These are phyloP conservation scores for Aselliscus stoliczkanus DNA, from an alignment of 2,797 vertebrate genomes.

Conservation along the genomic window DNA sequence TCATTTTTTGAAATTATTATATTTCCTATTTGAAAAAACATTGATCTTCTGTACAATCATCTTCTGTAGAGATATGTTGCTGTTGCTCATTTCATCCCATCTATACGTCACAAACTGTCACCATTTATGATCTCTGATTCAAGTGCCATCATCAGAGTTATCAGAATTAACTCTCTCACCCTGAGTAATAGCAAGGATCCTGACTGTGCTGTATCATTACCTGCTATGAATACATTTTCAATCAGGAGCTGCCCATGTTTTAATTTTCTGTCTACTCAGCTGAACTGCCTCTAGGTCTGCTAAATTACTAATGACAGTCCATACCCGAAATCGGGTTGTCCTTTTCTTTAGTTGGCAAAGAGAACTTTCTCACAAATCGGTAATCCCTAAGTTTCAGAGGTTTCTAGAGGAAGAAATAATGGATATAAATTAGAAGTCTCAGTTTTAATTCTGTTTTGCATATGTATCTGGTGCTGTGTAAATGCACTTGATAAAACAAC, in stretches of 20 bases:
- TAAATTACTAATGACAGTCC: constrained; percentile 73
- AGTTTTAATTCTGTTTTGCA: constrained; percentile 32
- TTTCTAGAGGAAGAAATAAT: constrained; percentile 37
- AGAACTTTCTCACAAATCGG: constrained; percentile 46
- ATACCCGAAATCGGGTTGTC: constrained; percentile 47
- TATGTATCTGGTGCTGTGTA: neutral
- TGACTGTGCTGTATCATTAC: constrained; percentile 71
- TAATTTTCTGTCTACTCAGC: constrained; percentile 70
- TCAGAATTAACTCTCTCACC: constrained; percentile 69
- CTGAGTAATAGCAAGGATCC: constrained; percentile 53
- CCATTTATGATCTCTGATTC: constrained; percentile 67
- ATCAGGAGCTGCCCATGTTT: constrained; percentile 70
- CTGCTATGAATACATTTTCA: constrained; percentile 74
- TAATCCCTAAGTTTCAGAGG: constrained; percentile 22
- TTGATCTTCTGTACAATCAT: neutral
- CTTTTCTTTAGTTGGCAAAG: constrained; percentile 51
- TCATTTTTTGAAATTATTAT: constrained; percentile 42
- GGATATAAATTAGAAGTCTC: neutral
- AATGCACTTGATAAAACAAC: neutral
- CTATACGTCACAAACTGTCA: constrained; percentile 64
- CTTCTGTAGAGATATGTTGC: constrained; percentile 9
- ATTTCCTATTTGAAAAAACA: constrained; percentile 38
- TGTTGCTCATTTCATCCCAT: constrained; percentile 44
- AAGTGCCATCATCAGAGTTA: constrained; percentile 67
- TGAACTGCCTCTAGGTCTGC: constrained; percentile 57